phyloP scores from a whole-genome alignment of 2,888 invertebrate species.

The Dascillus cervinus region DNA sequence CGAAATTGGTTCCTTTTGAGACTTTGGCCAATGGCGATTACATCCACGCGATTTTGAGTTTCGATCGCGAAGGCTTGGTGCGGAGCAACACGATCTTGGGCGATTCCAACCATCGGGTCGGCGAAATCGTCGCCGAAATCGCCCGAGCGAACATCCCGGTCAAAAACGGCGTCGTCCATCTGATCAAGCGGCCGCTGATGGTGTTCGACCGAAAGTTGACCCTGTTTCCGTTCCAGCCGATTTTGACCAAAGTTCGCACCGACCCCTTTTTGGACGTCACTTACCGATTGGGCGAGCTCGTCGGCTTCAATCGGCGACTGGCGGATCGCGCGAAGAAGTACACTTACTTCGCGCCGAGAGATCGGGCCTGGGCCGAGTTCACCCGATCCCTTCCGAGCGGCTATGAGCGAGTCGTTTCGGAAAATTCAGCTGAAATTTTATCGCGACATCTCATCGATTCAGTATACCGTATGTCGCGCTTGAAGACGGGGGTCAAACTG shows the following conservation, averaged over 20 bases:
- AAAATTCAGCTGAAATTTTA: constrained; percentile 70
- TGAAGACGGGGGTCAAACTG: constrained; percentile 43
- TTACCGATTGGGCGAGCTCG: constrained; percentile 62
- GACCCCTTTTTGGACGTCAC: constrained; percentile 79
- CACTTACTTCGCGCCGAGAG: constrained; percentile 84
- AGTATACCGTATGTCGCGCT: constrained; percentile 66
- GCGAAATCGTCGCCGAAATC: constrained; percentile 76
- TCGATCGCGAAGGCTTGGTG: constrained; percentile 62
- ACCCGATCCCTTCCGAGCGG: constrained; percentile 22
- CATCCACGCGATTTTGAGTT: constrained; percentile 69
- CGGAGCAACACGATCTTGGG: constrained; percentile 74
- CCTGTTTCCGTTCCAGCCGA: constrained; percentile 77
- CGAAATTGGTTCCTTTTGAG: constrained; percentile 62
- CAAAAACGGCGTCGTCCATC: constrained; percentile 83
- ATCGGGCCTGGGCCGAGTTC: constrained; percentile 72
- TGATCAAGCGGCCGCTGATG: constrained; percentile 82
- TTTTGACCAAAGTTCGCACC: constrained; percentile 69
- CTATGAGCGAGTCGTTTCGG: constrained; percentile 23
- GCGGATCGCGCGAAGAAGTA: constrained; percentile 64
- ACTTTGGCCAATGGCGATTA: constrained; percentile 74
- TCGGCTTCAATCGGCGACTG: constrained; percentile 66
- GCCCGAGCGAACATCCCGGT: constrained; percentile 83
- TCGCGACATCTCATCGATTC: constrained; percentile 81
- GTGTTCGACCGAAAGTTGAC: constrained; percentile 75
- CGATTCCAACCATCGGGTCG: constrained; percentile 64